Conservation (phyloP, 2,797 vertebrate species). For the Tokudaia tokunoshimensis region DNA sequence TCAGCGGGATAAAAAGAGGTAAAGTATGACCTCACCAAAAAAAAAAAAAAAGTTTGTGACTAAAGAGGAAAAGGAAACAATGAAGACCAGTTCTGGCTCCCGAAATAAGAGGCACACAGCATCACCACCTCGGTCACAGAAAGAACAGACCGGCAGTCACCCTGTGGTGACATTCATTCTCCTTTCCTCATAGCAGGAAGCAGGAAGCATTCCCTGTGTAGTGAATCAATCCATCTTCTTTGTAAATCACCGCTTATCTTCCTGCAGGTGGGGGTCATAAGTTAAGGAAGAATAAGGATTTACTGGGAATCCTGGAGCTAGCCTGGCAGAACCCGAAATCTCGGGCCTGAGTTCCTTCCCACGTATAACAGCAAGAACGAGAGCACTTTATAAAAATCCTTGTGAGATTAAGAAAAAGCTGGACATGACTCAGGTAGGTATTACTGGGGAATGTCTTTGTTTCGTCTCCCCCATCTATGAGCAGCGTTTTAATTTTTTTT, state of each 20-base stretch:
- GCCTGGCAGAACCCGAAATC: not conserved
- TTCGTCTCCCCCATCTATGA: not conserved
- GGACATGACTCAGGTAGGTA: not conserved
- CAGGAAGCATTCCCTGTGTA: not conserved
- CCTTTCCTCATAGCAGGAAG: not conserved
- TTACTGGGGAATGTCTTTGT: not conserved
- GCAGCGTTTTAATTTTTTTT: too few relatives aligned
- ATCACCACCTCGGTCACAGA: not conserved
- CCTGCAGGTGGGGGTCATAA: not conserved
- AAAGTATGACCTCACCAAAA: conserved; percentile 7
- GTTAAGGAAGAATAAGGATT: not conserved
- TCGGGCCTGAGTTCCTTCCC: not conserved
- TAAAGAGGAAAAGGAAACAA: conserved; percentile 43
- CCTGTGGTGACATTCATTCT: not conserved
- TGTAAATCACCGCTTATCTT: conserved; percentile 12
- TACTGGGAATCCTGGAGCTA: not conserved
- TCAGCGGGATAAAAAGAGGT: conserved; percentile 42
- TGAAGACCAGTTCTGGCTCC: not conserved
- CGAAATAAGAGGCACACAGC: not conserved
- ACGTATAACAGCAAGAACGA: not conserved
- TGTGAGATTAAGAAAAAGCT: not conserved
- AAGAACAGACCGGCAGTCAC: not conserved
- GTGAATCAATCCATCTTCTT: not conserved
- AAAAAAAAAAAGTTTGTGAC: not conserved
- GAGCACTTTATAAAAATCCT: not conserved